A percentile compares a stretch with the other conserved stretches of the same genome.
Conservation (phyloP, 1,140 invertebrate species). For the Parasteatoda tepidariorum region DNA sequence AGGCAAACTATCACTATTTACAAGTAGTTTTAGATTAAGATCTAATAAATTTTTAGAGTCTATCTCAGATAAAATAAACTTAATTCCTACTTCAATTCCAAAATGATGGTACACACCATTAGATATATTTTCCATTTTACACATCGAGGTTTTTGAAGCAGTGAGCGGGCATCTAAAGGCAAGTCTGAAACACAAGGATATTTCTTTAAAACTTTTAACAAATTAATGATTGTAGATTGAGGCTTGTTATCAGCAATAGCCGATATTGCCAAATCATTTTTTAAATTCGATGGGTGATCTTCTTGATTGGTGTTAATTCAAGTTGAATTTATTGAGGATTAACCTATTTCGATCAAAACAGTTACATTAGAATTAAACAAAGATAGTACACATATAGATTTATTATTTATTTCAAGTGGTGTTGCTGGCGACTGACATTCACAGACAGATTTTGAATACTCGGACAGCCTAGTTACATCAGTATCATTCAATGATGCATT, state of each 20-base stretch:
- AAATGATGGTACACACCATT: neutral
- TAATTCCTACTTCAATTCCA: neutral
- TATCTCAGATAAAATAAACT: neutral
- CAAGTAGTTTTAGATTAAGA: neutral
- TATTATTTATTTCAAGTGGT: too few species aligned
- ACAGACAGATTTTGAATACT: too few species aligned
- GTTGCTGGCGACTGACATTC: too few species aligned
- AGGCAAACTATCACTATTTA: conserved; percentile 14
- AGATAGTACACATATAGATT: too few species aligned
- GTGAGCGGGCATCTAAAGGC: neutral
- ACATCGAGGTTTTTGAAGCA: neutral
- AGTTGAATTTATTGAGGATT: too few species aligned
- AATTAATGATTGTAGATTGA: neutral
- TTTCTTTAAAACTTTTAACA: neutral
- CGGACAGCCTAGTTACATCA: too few species aligned
- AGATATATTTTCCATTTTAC: neutral
- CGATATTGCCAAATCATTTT: neutral
- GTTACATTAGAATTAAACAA: too few species aligned
- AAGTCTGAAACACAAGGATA: neutral
- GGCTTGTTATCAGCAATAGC: neutral
- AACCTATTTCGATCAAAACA: too few species aligned
- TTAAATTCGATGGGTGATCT: too few species aligned
- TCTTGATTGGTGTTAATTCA: too few species aligned
- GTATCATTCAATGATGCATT: too few species aligned
- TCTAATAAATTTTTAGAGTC: neutral